Percentiles rank a stretch among this genome's conserved stretches.
Evolutionary conservation across 2,888 invertebrate genomes (phyloP).

Genomic region (Kryphioiulus occultus): DNA sequence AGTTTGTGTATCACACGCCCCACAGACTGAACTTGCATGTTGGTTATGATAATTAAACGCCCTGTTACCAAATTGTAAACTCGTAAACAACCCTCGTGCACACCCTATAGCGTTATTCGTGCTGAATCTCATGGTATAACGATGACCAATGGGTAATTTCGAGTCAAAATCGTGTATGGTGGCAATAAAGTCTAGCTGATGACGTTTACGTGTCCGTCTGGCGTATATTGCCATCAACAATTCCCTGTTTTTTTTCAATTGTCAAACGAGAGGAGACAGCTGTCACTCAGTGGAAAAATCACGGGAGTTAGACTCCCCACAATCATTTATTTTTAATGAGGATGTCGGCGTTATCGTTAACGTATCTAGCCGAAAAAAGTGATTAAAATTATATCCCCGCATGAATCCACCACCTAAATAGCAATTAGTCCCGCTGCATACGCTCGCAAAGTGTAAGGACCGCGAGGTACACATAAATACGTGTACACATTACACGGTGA

Average conservation of each 20-base stretch:
- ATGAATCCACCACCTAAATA: not conserved
- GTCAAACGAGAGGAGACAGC: conserved; percentile 37
- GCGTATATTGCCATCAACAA: not conserved
- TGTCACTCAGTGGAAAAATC: conserved; percentile 33
- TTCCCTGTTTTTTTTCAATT: not conserved
- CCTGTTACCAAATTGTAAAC: too few species aligned
- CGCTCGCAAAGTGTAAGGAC: not conserved
- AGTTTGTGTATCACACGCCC: too few species aligned
- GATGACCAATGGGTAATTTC: too few species aligned
- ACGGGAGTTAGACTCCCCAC: conserved; percentile 37
- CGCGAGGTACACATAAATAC: too few species aligned
- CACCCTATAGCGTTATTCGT: too few species aligned
- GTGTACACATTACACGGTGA: too few species aligned
- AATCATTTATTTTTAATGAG: conserved; percentile 40
- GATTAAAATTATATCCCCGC: not conserved
- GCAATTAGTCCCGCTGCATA: not conserved
- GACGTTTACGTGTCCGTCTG: not conserved
- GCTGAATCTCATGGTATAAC: too few species aligned
- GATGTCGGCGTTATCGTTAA: conserved; percentile 12
- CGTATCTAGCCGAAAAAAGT: not conserved
- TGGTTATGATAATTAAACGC: too few species aligned
- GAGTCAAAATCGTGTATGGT: too few species aligned
- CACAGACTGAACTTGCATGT: too few species aligned
- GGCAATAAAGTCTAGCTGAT: too few species aligned
- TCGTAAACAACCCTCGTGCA: too few species aligned